phyloP scores from a whole-genome alignment of 2,888 invertebrate species.

The Cremastinae sp. region DNA sequence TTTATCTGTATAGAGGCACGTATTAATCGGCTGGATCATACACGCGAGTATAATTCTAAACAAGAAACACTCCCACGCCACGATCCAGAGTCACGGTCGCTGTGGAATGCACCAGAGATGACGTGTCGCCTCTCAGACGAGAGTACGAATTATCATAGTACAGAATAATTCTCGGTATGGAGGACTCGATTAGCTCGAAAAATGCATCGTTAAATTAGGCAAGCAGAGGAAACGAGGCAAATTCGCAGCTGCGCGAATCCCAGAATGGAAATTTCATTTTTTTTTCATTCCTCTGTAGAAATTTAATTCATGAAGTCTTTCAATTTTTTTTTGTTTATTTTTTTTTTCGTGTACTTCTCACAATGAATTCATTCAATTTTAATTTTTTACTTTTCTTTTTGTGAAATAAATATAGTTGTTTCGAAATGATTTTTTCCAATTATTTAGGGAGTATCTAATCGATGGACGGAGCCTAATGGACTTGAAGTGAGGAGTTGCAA shows the following conservation, averaged over 20 bases:
- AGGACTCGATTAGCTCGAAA: conserved; percentile 50
- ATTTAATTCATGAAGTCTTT: too few species aligned
- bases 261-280: conserved; percentile 14
- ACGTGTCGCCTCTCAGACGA: conserved; percentile 45
- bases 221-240: conserved; percentile 15
- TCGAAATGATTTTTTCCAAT: background rate
- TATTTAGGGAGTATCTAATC: conserved; percentile 30
- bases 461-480: conserved; percentile 33
- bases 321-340: too few species aligned
- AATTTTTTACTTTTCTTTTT: background rate
- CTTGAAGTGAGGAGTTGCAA: conserved; percentile 23
- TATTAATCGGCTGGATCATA: conserved; percentile 20
- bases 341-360: too few species aligned
- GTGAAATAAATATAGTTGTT: background rate
- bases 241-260: conserved; percentile 21
- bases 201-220: conserved; percentile 38
- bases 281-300: too few species aligned
- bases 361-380: too few species aligned
- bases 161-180: conserved; percentile 51
- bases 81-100: conserved; percentile 30
- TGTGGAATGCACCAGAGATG: conserved; percentile 35
- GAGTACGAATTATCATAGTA: conserved; percentile 30
- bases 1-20: background rate
- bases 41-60: conserved; percentile 45
- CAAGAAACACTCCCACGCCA: conserved; percentile 55